Base-by-base conservation (phyloP, 2,888 invertebrate species). In the Troides aeacus region DNA sequence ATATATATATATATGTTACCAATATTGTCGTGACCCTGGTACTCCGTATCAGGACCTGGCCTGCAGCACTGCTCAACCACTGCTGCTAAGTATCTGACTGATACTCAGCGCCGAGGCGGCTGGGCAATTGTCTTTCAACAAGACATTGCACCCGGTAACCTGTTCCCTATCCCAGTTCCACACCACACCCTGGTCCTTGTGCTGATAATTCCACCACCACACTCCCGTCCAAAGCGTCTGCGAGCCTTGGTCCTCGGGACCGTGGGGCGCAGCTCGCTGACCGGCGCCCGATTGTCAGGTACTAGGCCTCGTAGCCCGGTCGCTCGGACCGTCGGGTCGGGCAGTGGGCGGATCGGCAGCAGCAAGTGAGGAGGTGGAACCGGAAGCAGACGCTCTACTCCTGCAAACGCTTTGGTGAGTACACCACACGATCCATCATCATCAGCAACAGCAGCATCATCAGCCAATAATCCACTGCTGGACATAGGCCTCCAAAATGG, bases 281-380 rank as follows among this genome's bases (percentile, higher is more conserved):
- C 77, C 62, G 53, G 81, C 85, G 82, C 83, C 84, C 85, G 86
- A 84, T 84, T 83, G 79, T 86, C 91, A 92, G 93, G 91, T 92
- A 91, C 90, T 91, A 90, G 89, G 90, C 90, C 90, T 83, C 77
- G 86, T 89, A 89, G 92, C 92, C 90, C 91, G 91, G 91, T 90
- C 90, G 87, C 88, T 86, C 84, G 81, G 82, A 82, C 78, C 84
- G 82, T 85, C 90, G 89, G 90, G 89, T 78, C 81, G 83, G 90
- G 91, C 86, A 78, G 85, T 79, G 90, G 91, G 90, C 84, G 92
- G 83, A 91, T 92, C 92, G 92, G 92, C 82, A 86, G 88, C 84
- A 76, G 90, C 88, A 86, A 70, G 12, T 17, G 57, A 18, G 24
- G 69, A 60, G 56, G 62, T 82, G 86, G 85, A 83, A 81, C 77